Evolutionary conservation across 2,797 vertebrate species (phyloP).

Genomic region (Bryconaethiops microstoma): DNA sequence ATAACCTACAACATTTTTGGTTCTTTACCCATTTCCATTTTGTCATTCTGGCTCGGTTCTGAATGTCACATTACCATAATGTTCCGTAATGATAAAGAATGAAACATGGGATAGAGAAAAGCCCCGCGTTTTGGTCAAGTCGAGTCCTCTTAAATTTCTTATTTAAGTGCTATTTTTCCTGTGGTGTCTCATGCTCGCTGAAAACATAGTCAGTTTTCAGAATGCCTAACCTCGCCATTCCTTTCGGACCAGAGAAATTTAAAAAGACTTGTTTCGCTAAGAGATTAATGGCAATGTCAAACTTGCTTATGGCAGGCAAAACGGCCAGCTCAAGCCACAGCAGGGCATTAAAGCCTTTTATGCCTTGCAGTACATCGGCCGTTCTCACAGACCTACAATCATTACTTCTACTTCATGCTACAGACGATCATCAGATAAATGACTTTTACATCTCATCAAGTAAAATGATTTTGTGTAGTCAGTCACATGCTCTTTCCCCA

Average conservation of each 20-base stretch:
- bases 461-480: not conserved
- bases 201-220: constrained; percentile 49
- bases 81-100: constrained; percentile 53
- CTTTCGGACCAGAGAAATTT: constrained; percentile 60
- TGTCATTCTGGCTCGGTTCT: constrained; percentile 35
- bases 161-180: constrained; percentile 79
- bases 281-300: constrained; percentile 70
- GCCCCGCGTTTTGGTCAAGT: constrained; percentile 36
- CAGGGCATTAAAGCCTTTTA: constrained; percentile 45
- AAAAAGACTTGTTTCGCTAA: constrained; percentile 54
- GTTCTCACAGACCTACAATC: constrained; percentile 38
- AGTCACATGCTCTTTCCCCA: not conserved
- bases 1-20: constrained; percentile 35
- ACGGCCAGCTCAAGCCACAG: constrained; percentile 57
- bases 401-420: constrained; percentile 11
- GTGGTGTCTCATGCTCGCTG: constrained; percentile 58
- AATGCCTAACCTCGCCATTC: constrained; percentile 56
- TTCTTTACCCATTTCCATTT: constrained; percentile 43
- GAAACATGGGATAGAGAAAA: constrained; percentile 45
- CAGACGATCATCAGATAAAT: constrained; percentile 16
- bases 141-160: constrained; percentile 53
- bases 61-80: constrained; percentile 49
- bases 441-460: constrained; percentile 23
- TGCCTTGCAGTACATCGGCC: constrained; percentile 54
- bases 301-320: constrained; percentile 52